Percentiles rank a stretch among this genome's conserved stretches.
These are phyloP conservation scores for Drosophila suzukii DNA, from an alignment of 1,140 invertebrate genomes.

Conservation along the genomic window DNA sequence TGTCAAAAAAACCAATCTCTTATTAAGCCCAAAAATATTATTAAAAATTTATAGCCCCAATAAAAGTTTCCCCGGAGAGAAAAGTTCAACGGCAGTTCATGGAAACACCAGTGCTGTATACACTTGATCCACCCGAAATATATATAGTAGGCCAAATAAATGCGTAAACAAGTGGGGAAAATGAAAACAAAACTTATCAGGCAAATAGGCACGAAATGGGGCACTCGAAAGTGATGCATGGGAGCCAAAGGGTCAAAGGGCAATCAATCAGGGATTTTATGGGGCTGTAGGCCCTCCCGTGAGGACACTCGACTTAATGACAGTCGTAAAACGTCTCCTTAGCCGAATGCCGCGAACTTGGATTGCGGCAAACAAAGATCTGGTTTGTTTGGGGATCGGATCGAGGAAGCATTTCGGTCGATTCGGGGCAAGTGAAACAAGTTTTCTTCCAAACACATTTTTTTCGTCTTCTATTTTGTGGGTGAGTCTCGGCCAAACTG, in stretches of 20 bases:
- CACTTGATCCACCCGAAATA: constrained; percentile 34
- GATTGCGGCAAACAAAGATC: constrained; percentile 33
- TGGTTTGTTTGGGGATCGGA: constrained; percentile 8
- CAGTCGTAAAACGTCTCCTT: constrained; percentile 41
- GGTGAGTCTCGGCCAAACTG: constrained; percentile 65
- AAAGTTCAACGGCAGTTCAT: constrained; percentile 70
- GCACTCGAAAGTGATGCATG: constrained; percentile 12
- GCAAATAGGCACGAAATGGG: constrained; percentile 37
- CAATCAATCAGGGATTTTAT: constrained; percentile 68
- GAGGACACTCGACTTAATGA: constrained; percentile 70
- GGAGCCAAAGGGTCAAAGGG: constrained; percentile 46
- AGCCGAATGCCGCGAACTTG: constrained; percentile 48
- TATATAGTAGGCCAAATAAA: constrained; percentile 57
- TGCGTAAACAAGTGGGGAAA: constrained; percentile 61
- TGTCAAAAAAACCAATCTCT: constrained; percentile 24
- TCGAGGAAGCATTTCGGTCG: constrained; percentile 19
- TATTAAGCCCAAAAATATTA: constrained; percentile 6
- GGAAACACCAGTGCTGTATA: constrained; percentile 38
- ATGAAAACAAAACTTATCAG: constrained; percentile 50
- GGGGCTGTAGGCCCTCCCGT: constrained; percentile 36
- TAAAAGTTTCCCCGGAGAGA: constrained; percentile 12
- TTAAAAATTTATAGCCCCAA: constrained; percentile 17
- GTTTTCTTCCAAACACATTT: constrained; percentile 46
- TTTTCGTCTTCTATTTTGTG: constrained; percentile 41
- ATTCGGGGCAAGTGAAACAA: constrained; percentile 37